Evolutionary conservation across 2,888 invertebrate species (phyloP), one percentile per base, ranked within the genome.

Genomic region (Ophion obscuratus): DNA sequence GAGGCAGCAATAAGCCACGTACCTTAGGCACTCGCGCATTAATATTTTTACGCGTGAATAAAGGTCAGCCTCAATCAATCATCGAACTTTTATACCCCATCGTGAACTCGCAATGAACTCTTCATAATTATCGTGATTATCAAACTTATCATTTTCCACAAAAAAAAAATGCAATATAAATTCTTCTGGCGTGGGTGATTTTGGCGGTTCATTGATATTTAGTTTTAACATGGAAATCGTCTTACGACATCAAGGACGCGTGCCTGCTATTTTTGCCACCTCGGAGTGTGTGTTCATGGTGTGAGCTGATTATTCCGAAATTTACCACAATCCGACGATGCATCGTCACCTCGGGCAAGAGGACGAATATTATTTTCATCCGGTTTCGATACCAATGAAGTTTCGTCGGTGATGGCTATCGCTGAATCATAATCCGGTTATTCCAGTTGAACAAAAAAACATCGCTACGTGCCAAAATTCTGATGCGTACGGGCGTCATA

Each of bases 381-480:
- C 20, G 70, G 59, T 73, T 67, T 36, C 20, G 66, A 31, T 61
- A 36, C 61, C 24, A 62, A 75, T 40, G 40, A 64, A 31, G n/a
- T 71, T 27, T 77, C 40, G 24, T 40, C 66, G 53, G 4, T 67
- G 73, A 73, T 71, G 73, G 78, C 64, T n/a, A 17, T 59, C 17
- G 47, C 2, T 75, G 68, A 74, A 57, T 84, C 70, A 84, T 53
- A 75, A 80, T 75, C 84, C 84, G 75, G 84, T 84, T 76, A 71
- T 70, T 44, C 66, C 70, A 31, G 75, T 84, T 4, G 24, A 17
- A 27, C 75, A 68, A 57, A 81, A 81, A 68, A 61, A 77, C 9
- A 44, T 44, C 67, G 20, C n/a, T 44, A 36, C 5, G 20, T 61
- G 20, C 11, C n/a, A 9, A 47, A 84, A 75, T 57, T n/a, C 4